phyloP scores from a whole-genome alignment of 2,797 vertebrate species.

The Huso huso region DNA sequence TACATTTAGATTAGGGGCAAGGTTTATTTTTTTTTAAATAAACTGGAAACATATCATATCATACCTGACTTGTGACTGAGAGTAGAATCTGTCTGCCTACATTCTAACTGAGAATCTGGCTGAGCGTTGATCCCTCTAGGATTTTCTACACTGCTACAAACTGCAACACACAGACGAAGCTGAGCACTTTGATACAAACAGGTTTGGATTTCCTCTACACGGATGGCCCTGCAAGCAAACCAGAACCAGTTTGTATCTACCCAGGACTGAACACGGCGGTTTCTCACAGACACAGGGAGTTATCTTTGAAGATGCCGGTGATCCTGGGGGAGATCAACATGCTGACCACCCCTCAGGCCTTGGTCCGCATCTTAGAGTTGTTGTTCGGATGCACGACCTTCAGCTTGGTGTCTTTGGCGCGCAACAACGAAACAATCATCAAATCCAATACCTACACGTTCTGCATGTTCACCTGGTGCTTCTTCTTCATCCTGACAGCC shows the following conservation, averaged over 20 bases:
- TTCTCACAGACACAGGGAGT: no score
- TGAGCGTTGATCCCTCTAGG: no score
- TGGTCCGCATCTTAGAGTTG: slow-evolving; percentile 47
- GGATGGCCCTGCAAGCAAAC: no score
- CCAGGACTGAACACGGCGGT: not conserved
- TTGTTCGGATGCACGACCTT: slow-evolving; percentile 48
- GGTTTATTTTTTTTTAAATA: not conserved
- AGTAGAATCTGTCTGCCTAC: no score
- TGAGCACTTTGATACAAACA: no score
- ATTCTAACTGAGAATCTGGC: no score
- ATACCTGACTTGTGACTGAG: no score
- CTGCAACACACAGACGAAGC: not conserved
- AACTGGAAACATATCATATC: no score
- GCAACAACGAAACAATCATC: fast-evolving
- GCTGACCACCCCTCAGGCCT: slow-evolving; percentile 52
- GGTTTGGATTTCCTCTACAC: no score
- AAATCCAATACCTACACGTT: slow-evolving; percentile 26
- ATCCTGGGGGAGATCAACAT: slow-evolving; percentile 54
- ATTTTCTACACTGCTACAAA: no score
- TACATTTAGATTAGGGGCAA: slow-evolving; percentile 12
- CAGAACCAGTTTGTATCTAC: no score
- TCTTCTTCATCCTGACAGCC: slow-evolving; percentile 56
- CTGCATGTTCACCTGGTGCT: slow-evolving; percentile 63
- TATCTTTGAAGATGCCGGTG: slow-evolving; percentile 46
- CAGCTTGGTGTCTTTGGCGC: slow-evolving; percentile 44